These are phyloP conservation scores for Paramormyrops hopkinsi DNA, from an alignment of 2,797 vertebrate species.

Conservation along the genomic window DNA sequence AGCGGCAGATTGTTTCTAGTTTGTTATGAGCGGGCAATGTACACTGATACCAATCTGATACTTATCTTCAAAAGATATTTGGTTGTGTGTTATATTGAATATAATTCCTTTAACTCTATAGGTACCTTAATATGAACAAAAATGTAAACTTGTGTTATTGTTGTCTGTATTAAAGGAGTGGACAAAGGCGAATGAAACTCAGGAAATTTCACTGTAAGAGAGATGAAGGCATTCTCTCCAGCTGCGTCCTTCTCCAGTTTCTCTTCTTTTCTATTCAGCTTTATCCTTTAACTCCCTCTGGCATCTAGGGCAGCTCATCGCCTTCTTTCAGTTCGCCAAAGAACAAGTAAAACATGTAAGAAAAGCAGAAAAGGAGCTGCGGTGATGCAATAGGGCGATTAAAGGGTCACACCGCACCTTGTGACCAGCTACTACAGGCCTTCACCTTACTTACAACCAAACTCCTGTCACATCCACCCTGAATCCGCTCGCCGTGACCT, in stretches of 20 bases:
- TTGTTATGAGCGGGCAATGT: neutral
- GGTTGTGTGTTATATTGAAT: neutral
- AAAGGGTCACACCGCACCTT: neutral
- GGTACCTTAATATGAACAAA: neutral
- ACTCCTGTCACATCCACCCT: neutral
- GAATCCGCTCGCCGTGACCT: neutral
- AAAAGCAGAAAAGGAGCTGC: neutral
- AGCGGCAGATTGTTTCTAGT: neutral
- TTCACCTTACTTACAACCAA: neutral
- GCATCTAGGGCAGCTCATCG: neutral
- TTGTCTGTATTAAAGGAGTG: neutral
- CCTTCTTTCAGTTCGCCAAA: neutral
- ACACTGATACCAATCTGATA: neutral
- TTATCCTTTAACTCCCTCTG: neutral
- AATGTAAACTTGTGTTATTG: neutral
- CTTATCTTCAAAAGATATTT: neutral
- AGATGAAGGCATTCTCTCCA: neutral
- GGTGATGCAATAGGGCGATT: neutral
- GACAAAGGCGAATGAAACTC: neutral
- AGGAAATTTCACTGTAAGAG: neutral
- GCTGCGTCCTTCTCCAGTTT: neutral
- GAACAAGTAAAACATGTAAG: neutral
- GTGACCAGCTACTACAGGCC: neutral
- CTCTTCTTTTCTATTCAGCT: neutral
- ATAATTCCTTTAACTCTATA: neutral